A percentile compares a stretch with the other conserved stretches of the same genome.
Evolutionary conservation across 2,888 invertebrate genomes (phyloP).

Genomic region (Acleris emargana): DNA sequence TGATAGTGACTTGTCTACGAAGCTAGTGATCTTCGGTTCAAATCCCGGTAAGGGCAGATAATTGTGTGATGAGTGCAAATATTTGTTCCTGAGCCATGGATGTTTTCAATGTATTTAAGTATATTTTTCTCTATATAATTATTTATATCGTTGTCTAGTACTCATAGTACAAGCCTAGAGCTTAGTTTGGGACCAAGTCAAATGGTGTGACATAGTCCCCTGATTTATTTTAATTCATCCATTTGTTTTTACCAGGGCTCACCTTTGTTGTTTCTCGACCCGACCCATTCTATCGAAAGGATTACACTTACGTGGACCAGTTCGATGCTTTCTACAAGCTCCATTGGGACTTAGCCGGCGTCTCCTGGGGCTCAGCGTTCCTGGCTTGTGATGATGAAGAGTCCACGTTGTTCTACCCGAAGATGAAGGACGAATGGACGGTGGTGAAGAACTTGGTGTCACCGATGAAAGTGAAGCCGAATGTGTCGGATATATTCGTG

Average conservation of each 20-base stretch:
- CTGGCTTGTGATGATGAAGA: constrained; percentile 54
- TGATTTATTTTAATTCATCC: too few relatives aligned
- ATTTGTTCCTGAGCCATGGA: too few relatives aligned
- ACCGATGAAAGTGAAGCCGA: constrained; percentile 39
- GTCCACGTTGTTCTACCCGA: constrained; percentile 55
- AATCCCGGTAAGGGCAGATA: too few relatives aligned
- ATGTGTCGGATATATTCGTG: constrained; percentile 49
- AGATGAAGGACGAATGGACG: constrained; percentile 47
- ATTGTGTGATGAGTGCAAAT: too few relatives aligned
- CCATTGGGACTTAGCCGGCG: constrained; percentile 46
- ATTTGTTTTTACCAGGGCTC: not conserved
- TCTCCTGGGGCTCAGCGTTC: constrained; percentile 48
- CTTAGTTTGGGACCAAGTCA: too few relatives aligned
- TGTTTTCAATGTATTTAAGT: too few relatives aligned
- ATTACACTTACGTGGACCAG: constrained; percentile 51
- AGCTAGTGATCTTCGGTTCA: too few relatives aligned
- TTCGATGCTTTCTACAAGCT: constrained; percentile 57
- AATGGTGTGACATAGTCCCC: too few relatives aligned
- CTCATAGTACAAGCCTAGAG: too few relatives aligned
- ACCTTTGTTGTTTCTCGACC: constrained; percentile 39
- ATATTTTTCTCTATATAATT: too few relatives aligned
- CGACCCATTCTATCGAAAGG: constrained; percentile 52
- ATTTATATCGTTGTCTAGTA: too few relatives aligned
- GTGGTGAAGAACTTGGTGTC: constrained; percentile 46
- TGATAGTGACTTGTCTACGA: too few relatives aligned